Percentiles rank a stretch among this genome's conserved stretches.
phyloP scores from a whole-genome alignment of 2,113 vertebrate species.

The Elachura formosa region DNA sequence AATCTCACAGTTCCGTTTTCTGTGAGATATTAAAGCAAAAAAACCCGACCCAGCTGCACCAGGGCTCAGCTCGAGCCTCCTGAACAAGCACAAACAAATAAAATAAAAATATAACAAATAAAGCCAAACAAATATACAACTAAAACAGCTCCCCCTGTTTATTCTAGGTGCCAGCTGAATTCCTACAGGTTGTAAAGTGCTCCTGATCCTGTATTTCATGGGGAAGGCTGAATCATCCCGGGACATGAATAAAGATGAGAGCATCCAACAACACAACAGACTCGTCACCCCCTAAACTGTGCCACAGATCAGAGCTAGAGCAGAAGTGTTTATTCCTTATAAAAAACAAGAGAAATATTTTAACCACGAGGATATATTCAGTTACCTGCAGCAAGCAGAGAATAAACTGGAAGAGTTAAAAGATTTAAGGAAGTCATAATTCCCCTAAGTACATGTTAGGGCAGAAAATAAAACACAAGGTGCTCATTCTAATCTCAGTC shows the following conservation, averaged over 20 bases:
- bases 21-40: neutral
- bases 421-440: neutral
- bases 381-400: neutral
- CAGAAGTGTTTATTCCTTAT: neutral
- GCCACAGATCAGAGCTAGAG: neutral
- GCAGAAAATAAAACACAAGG: neutral
- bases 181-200: neutral
- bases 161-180: neutral
- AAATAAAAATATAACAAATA: too few relatives aligned
- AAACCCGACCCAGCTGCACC: neutral
- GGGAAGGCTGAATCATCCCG: neutral
- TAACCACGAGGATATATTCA: neutral
- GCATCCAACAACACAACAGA: neutral
- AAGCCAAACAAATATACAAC: too few relatives aligned
- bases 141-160: neutral
- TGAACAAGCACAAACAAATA: fast-evolving
- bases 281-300: neutral
- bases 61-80: neutral
- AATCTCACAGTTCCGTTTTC: fast-evolving
- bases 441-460: neutral
- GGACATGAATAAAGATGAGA: constrained; percentile 28
- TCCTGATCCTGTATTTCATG: neutral
- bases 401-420: neutral
- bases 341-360: neutral
- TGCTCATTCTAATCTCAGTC: neutral